phyloP scores from a whole-genome alignment of 2,797 vertebrate species.

The Scarus forsteni region DNA sequence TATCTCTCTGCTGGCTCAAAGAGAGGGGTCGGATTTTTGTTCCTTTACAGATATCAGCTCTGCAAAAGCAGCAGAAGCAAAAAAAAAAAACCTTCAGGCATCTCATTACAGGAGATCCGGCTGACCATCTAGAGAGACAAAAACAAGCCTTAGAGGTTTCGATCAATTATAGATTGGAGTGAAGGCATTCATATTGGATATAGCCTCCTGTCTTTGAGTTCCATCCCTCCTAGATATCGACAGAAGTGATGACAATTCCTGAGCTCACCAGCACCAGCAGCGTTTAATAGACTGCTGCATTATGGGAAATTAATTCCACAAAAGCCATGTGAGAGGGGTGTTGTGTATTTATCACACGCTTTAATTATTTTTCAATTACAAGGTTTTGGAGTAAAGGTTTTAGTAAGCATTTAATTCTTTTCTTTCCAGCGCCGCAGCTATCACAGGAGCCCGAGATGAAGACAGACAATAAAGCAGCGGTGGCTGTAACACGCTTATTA shows the following conservation, averaged over 20 bases:
- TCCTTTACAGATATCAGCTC: slow-evolving; percentile 21
- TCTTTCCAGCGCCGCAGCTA: slow-evolving; percentile 27
- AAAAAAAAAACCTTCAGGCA: slow-evolving; percentile 48
- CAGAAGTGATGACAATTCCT: slow-evolving; percentile 35
- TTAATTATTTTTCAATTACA: slow-evolving; percentile 64
- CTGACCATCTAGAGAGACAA: slow-evolving; percentile 61
- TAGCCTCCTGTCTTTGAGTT: slow-evolving; percentile 42
- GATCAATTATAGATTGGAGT: slow-evolving; percentile 70
- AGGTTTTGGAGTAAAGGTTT: slow-evolving; percentile 40
- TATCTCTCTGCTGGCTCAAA: slow-evolving; percentile 15
- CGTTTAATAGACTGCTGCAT: slow-evolving; percentile 38
- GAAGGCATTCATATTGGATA: slow-evolving; percentile 54
- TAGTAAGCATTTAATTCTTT: slow-evolving; percentile 45
- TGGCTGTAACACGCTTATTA: slow-evolving; percentile 58
- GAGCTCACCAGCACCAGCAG: slow-evolving; percentile 27
- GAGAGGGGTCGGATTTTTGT: not conserved
- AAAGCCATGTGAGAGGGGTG: slow-evolving; percentile 20
- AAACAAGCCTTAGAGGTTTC: slow-evolving; percentile 48
- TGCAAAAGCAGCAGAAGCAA: slow-evolving; percentile 35
- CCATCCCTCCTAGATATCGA: slow-evolving; percentile 36
- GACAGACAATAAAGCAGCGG: slow-evolving; percentile 54
- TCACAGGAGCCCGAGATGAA: slow-evolving; percentile 36
- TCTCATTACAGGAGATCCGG: slow-evolving; percentile 58
- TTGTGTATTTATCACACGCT: slow-evolving; percentile 56
- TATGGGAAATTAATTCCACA: slow-evolving; percentile 49